Evolutionary conservation across 2,888 invertebrate species (phyloP).

Genomic region (Bellardia pandia): DNA sequence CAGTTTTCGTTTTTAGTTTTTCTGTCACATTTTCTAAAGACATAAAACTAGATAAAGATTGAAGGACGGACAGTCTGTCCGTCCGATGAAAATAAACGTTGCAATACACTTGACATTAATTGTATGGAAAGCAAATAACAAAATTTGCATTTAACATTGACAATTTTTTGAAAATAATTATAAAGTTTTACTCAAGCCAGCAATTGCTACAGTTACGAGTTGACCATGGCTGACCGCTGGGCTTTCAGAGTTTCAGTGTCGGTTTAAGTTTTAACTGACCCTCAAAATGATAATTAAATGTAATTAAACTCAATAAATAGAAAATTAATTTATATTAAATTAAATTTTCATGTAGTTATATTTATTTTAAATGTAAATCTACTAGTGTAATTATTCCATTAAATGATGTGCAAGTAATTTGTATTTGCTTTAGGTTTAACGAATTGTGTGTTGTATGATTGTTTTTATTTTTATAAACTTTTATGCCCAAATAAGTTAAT

Average conservation of each 20-base stretch:
- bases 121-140: background rate
- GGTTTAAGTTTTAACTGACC: constrained; percentile 30
- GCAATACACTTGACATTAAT: constrained; percentile 20
- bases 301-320: constrained; percentile 13
- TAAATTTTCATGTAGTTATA: constrained; percentile 3
- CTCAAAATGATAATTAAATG: constrained; percentile 7
- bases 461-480: background rate
- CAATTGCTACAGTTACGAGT: background rate
- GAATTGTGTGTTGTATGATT: background rate
- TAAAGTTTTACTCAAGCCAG: background rate
- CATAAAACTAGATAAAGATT: background rate
- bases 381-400: background rate
- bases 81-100: background rate
- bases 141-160: constrained; percentile 45
- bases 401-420: constrained; percentile 6
- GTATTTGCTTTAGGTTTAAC: background rate
- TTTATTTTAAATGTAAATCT: background rate
- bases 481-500: constrained; percentile 25
- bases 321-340: background rate
- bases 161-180: background rate
- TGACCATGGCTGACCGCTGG: constrained; percentile 12
- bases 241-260: background rate
- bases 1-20: constrained; percentile 43
- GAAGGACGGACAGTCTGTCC: background rate
- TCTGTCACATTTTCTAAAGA: constrained; percentile 33